These are phyloP conservation scores for Heterodera carotae DNA, from an alignment of 1,140 invertebrate species.

Conservation along the genomic window DNA sequence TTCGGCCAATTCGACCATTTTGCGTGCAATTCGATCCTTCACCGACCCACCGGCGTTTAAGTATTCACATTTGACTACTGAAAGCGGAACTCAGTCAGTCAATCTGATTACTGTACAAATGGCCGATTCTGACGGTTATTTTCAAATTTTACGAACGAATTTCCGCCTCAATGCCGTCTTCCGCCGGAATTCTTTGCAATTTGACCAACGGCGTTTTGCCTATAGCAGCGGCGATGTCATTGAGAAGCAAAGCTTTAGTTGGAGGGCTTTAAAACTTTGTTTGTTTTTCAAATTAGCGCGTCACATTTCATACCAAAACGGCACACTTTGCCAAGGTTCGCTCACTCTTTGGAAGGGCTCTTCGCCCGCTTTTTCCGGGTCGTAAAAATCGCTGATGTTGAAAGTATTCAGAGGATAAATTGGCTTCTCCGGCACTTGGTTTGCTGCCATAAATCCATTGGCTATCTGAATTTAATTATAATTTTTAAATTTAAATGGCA, in stretches of 20 bases:
- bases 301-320: conserved; percentile 31
- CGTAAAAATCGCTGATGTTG: conserved; percentile 9
- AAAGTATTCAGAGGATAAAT: neutral
- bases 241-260: conserved; percentile 39
- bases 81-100: conserved; percentile 49
- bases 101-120: conserved; percentile 18
- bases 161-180: conserved; percentile 47
- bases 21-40: conserved; percentile 88
- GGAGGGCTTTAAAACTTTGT: neutral
- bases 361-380: conserved; percentile 36
- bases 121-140: neutral
- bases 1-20: conserved; percentile 95
- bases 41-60: conserved; percentile 95
- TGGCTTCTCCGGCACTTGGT: neutral
- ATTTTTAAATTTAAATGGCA: conserved; percentile 72
- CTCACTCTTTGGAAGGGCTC: conserved; percentile 35
- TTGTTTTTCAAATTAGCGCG: neutral
- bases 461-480: neutral
- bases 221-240: conserved; percentile 67
- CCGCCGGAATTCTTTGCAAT: conserved; percentile 76
- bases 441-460: neutral
- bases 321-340: conserved; percentile 39
- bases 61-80: conserved; percentile 95
- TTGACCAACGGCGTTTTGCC: conserved; percentile 87
- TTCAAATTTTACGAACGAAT: conserved; percentile 23